Percentiles rank a stretch among this genome's conserved stretches.
phyloP scores from a whole-genome alignment of 2,888 invertebrate genomes.

The Eumacrocentrus americanus region DNA sequence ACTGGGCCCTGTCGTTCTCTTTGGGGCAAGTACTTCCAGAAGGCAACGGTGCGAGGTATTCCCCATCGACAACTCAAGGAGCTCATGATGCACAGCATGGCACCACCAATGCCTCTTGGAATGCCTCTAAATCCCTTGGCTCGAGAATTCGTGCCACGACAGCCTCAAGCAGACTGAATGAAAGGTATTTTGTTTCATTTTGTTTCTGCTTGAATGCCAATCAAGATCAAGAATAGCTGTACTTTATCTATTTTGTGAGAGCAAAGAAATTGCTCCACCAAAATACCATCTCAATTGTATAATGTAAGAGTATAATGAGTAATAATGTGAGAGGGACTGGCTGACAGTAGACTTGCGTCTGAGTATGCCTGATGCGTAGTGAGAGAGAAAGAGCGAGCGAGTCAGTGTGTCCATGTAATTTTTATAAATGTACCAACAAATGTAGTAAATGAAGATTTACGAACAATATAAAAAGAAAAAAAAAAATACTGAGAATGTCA shows the following conservation, averaged over 20 bases:
- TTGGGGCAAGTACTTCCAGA: conserved; percentile 62
- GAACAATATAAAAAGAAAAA: neutral
- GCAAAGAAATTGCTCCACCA: neutral
- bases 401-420: conserved; percentile 30
- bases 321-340: neutral
- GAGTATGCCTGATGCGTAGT: neutral
- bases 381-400: neutral
- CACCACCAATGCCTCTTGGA: conserved; percentile 30
- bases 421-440: conserved; percentile 21
- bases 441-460: conserved; percentile 16
- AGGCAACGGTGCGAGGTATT: conserved; percentile 33
- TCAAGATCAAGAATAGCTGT: too few relatives aligned
- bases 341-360: neutral
- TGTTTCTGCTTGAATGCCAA: neutral
- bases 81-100: conserved; percentile 32
- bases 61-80: conserved; percentile 32
- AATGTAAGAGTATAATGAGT: neutral
- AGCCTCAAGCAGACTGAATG: conserved; percentile 39
- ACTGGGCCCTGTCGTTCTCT: conserved; percentile 78
- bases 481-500: conserved; percentile 12
- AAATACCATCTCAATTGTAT: neutral
- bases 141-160: conserved; percentile 77
- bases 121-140: conserved; percentile 78
- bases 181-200: conserved; percentile 11
- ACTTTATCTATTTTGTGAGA: neutral